Evolutionary conservation across 1,140 invertebrate genomes (phyloP).

Genomic region (Halesus radiatus): DNA sequence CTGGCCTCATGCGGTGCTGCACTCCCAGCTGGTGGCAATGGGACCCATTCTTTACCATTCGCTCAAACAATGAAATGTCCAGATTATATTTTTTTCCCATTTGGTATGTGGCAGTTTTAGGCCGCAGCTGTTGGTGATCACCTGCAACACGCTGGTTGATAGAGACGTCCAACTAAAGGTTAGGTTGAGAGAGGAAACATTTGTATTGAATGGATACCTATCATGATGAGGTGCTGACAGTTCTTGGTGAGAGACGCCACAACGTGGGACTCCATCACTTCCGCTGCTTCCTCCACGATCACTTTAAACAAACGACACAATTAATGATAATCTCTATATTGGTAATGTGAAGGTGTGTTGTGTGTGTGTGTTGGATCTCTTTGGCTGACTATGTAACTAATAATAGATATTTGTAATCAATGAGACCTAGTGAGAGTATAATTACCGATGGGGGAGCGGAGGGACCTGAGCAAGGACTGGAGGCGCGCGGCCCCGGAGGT

Average conservation of each 20-base stretch:
- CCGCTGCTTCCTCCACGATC: constrained; percentile 86
- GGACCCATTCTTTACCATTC: constrained; percentile 76
- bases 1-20: constrained; percentile 80
- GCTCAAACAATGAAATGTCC: constrained; percentile 82
- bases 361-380: too few species aligned
- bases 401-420: too few species aligned
- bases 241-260: constrained; percentile 77
- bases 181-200: too few species aligned
- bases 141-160: constrained; percentile 64
- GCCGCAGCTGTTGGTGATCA: constrained; percentile 84
- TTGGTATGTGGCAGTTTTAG: constrained; percentile 73
- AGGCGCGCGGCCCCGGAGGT: constrained; percentile 82
- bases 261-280: constrained; percentile 85
- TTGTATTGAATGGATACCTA: constrained; percentile 68
- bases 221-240: constrained; percentile 86
- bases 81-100: constrained; percentile 74
- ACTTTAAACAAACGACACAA: background rate
- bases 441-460: constrained; percentile 75
- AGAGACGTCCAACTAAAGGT: too few species aligned
- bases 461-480: constrained; percentile 72
- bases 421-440: too few species aligned
- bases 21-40: constrained; percentile 69
- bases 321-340: too few species aligned
- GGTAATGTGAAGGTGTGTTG: too few species aligned
- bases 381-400: too few species aligned